Evolutionary conservation across 2,888 invertebrate species (phyloP).

Genomic region (Ophraella communa): DNA sequence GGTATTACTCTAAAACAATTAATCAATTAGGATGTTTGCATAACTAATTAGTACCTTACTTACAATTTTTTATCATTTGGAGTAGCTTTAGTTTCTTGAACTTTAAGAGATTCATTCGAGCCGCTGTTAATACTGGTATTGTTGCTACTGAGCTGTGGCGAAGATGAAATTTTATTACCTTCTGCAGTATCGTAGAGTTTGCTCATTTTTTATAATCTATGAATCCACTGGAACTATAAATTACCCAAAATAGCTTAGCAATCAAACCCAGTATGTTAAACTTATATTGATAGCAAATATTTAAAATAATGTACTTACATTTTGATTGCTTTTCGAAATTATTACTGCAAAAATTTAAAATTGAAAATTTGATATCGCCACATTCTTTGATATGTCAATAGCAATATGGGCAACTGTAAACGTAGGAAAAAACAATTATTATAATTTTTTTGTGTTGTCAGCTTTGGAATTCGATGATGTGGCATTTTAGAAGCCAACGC

Average conservation of each 20-base stretch:
- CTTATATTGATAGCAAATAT: constrained; percentile 29
- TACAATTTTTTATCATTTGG: constrained; percentile 23
- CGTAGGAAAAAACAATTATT: background rate
- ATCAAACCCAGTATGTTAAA: constrained; percentile 13
- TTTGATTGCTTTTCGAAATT: constrained; percentile 30
- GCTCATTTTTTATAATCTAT: constrained; percentile 26
- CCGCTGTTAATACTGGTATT: constrained; percentile 32
- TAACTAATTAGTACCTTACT: constrained; percentile 13
- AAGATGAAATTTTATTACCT: constrained; percentile 8
- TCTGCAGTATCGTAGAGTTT: constrained; percentile 20
- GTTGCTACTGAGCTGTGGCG: constrained; percentile 10
- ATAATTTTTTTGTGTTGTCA: background rate
- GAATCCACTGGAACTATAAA: constrained; percentile 38
- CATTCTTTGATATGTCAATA: constrained; percentile 8
- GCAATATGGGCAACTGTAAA: background rate
- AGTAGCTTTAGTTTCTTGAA: constrained; percentile 16
- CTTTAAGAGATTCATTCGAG: constrained; percentile 37
- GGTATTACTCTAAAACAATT: background rate
- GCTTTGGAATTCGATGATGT: background rate
- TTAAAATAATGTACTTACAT: constrained; percentile 35
- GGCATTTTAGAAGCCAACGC: background rate
- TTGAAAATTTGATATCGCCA: constrained; percentile 2
- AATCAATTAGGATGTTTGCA: background rate
- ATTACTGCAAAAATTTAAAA: constrained; percentile 5
- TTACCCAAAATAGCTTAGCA: background rate